Percentiles rank a stretch among this genome's conserved stretches.
These are phyloP conservation scores for Diprion similis DNA, from an alignment of 1,140 invertebrate genomes.

Conservation along the genomic window DNA sequence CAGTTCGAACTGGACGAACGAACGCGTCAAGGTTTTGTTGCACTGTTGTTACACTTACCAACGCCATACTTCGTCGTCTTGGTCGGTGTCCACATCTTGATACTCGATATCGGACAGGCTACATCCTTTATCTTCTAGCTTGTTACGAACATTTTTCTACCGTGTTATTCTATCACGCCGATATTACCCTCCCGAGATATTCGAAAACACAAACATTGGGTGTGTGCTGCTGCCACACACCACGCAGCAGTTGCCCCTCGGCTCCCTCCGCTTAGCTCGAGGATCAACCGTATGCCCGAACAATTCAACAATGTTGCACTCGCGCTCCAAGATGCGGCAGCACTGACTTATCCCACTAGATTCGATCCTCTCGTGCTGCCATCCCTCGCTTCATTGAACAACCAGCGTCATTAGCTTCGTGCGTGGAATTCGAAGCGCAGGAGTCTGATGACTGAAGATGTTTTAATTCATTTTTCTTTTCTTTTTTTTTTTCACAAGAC, in stretches of 20 bases:
- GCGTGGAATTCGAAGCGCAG: too few relatives aligned
- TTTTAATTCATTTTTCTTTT: not conserved
- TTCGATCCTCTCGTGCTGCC: not conserved
- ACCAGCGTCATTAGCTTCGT: not conserved
- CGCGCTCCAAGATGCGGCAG: not conserved
- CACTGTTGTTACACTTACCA: slow-evolving; percentile 59
- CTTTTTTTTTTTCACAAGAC: not conserved
- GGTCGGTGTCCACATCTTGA: slow-evolving; percentile 68
- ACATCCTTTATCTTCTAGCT: slow-evolving; percentile 16
- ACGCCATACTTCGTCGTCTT: slow-evolving; percentile 71
- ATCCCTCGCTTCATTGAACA: not conserved
- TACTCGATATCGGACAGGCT: slow-evolving; percentile 7
- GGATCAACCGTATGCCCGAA: not conserved
- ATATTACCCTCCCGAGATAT: slow-evolving; percentile 34
- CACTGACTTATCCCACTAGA: not conserved
- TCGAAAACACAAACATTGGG: slow-evolving; percentile 59
- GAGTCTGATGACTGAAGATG: too few relatives aligned
- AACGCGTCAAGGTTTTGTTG: not conserved
- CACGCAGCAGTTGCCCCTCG: slow-evolving; percentile 28
- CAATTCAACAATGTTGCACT: not conserved
- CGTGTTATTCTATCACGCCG: slow-evolving; percentile 13
- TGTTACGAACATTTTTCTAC: not conserved
- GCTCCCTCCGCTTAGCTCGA: slow-evolving; percentile 18
- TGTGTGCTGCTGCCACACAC: slow-evolving; percentile 50
- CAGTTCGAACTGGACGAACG: slow-evolving; percentile 8